Percentiles rank a stretch among this genome's conserved stretches.
phyloP scores from a whole-genome alignment of 2,113 vertebrate genomes.

The Nothocercus julius region DNA sequence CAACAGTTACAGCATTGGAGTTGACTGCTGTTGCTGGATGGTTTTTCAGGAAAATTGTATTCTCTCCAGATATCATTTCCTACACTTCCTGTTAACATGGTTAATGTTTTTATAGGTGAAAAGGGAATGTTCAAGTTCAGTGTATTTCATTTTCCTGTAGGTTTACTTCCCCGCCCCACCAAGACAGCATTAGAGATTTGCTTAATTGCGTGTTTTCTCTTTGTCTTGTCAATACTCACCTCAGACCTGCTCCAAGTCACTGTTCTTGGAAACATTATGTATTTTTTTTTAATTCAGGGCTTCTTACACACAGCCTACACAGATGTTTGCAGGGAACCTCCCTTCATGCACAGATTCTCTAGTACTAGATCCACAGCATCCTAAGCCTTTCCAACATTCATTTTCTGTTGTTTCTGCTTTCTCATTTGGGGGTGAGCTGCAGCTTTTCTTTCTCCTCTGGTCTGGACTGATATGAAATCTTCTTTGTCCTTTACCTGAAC shows the following conservation, averaged over 20 bases:
- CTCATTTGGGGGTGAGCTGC: not conserved
- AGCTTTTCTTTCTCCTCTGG: not conserved
- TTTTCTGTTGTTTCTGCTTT: not conserved
- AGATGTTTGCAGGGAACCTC: not conserved
- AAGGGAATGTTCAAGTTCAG: not conserved
- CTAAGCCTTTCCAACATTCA: not conserved
- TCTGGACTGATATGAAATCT: not conserved
- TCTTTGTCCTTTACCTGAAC: not conserved
- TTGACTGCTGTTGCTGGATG: not conserved
- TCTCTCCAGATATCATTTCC: not conserved
- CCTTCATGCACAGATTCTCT: rapidly evolving
- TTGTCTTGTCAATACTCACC: not conserved
- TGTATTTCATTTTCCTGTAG: not conserved
- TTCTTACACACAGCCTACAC: not conserved
- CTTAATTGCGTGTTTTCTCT: not conserved
- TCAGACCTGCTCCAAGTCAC: not conserved
- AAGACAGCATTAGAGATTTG: not conserved
- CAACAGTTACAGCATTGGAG: not conserved
- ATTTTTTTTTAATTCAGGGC: not conserved
- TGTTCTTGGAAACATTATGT: not conserved
- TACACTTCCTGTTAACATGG: not conserved
- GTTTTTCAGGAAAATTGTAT: not conserved
- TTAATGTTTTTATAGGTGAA: not conserved
- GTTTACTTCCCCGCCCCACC: not conserved
- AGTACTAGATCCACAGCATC: not conserved